phyloP scores from a whole-genome alignment of 1,140 invertebrate genomes.

The Nylanderia fulva region DNA sequence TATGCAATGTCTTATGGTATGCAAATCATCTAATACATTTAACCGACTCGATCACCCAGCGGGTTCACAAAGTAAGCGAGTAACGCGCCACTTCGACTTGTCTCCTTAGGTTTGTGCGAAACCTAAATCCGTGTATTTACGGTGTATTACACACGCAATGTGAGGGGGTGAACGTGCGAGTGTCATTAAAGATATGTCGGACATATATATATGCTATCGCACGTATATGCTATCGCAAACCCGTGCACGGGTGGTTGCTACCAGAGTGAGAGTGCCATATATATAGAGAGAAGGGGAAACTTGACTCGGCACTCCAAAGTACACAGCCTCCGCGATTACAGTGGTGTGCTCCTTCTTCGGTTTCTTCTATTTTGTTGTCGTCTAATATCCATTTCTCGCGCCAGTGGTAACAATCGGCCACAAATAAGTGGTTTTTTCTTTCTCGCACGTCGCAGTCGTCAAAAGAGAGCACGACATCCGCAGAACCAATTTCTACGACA shows the following conservation, averaged over 20 bases:
- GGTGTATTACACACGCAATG: conserved; percentile 5
- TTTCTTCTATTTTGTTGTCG: conserved; percentile 68
- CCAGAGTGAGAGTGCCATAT: conserved; percentile 79
- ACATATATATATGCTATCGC: background rate
- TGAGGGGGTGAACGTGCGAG: conserved; percentile 42
- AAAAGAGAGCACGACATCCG: conserved; percentile 22
- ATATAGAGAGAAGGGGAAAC: conserved; percentile 82
- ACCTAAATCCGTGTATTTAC: background rate
- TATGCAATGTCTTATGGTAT: background rate
- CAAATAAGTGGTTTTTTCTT: conserved; percentile 36
- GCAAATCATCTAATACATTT: background rate
- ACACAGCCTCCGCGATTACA: conserved; percentile 82
- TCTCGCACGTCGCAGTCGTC: conserved; percentile 22
- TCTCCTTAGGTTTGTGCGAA: background rate
- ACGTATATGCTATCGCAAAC: conserved; percentile 54
- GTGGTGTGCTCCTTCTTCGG: conserved; percentile 76
- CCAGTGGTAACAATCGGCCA: conserved; percentile 70
- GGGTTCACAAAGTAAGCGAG: background rate
- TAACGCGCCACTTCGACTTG: background rate
- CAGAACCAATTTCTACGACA: conserved; percentile 14
- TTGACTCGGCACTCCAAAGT: conserved; percentile 80
- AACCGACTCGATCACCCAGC: background rate
- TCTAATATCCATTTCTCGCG: conserved; percentile 77
- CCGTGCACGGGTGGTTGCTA: conserved; percentile 71
- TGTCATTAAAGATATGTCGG: conserved; percentile 54